Evolutionary conservation across 2,113 vertebrate species (phyloP).

Genomic region (Gallinago undulata): DNA sequence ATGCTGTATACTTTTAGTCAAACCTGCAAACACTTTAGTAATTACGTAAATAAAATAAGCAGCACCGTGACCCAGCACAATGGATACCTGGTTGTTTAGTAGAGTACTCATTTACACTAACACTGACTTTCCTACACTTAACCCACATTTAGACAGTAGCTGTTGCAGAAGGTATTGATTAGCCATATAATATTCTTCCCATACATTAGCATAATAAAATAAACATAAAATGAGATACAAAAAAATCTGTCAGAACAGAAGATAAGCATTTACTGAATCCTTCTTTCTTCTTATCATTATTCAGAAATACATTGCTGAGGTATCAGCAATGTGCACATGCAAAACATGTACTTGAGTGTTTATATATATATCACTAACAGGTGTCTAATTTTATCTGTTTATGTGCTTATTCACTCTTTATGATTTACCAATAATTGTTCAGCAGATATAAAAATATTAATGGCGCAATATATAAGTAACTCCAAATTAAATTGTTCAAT

Average conservation of each 20-base stretch:
- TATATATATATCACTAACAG: neutral
- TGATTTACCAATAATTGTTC: neutral
- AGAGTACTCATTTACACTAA: neutral
- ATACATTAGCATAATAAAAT: neutral
- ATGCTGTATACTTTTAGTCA: neutral
- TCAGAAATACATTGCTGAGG: neutral
- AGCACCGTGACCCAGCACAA: neutral
- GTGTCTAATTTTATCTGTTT: neutral
- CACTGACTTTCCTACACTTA: neutral
- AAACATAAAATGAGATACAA: neutral
- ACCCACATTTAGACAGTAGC: neutral
- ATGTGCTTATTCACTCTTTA: neutral
- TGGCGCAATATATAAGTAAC: neutral
- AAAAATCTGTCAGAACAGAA: neutral
- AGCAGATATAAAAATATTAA: neutral
- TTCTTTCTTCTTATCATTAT: neutral
- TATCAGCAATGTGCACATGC: neutral
- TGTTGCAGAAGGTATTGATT: neutral
- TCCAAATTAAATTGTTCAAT: slow-evolving; percentile 37
- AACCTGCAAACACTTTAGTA: neutral
- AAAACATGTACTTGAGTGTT: neutral
- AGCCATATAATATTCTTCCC: neutral
- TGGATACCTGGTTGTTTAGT: neutral
- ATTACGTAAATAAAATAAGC: neutral
- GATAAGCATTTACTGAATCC: neutral